Evolutionary conservation across 2,888 invertebrate genomes (phyloP).

Genomic region (Myathropa florea): DNA sequence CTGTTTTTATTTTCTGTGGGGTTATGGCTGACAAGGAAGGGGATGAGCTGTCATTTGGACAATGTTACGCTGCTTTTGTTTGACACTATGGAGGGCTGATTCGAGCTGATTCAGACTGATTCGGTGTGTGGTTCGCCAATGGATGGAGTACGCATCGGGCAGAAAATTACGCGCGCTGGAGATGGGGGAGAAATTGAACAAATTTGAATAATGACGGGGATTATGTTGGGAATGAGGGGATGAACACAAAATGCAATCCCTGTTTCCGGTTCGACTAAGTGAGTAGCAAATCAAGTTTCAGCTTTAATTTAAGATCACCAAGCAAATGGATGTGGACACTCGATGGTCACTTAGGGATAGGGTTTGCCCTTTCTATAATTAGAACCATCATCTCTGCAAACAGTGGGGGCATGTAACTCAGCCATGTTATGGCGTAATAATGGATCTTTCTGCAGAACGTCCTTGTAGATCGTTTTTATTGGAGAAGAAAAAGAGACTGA

Average conservation of each 20-base stretch:
- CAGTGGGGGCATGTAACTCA: no score
- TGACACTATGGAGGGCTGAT: conserved; percentile 53
- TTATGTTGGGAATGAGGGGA: conserved; percentile 16
- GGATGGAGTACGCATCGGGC: background rate
- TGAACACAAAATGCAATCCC: background rate
- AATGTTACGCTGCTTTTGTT: conserved; percentile 47
- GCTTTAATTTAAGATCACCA: no score
- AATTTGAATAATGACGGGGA: conserved; percentile 56
- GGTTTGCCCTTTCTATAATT: no score
- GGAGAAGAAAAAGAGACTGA: no score
- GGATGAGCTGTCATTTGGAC: conserved; percentile 65
- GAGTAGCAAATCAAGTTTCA: background rate
- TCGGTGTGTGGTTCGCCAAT: conserved; percentile 1
- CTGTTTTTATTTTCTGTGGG: conserved; percentile 17
- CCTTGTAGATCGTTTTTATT: no score
- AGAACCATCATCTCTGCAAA: no score
- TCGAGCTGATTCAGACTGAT: conserved; percentile 51
- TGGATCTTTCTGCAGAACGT: no score
- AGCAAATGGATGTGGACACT: no score
- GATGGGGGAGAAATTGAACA: conserved; percentile 21
- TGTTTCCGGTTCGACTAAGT: background rate
- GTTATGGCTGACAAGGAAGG: conserved; percentile 31
- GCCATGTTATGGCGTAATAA: no score
- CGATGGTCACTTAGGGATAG: no score
- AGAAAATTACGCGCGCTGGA: background rate